A percentile compares a stretch with the other conserved stretches of the same genome.
Evolutionary conservation across 2,113 vertebrate genomes (phyloP).

Genomic region (Anhinga rufa): DNA sequence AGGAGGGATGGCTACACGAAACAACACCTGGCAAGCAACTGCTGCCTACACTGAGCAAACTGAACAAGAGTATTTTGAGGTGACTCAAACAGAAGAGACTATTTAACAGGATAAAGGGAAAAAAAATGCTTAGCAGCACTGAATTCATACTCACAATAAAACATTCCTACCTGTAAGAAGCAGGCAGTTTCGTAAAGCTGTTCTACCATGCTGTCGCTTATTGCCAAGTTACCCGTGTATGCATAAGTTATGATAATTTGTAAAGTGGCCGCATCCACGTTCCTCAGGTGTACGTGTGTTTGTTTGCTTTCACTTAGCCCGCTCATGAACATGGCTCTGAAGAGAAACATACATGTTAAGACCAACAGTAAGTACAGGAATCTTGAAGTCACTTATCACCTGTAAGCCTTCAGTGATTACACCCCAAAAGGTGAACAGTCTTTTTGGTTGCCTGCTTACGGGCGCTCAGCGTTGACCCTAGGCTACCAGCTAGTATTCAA

Average conservation of each 20-base stretch:
- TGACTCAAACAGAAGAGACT: neutral
- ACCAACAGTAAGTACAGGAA: neutral
- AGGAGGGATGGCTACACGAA: neutral
- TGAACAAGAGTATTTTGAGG: neutral
- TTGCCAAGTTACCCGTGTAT: slow-evolving; percentile 94
- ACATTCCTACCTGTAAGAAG: slow-evolving; percentile 88
- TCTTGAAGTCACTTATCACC: neutral
- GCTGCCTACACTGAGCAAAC: neutral
- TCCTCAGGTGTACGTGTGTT: slow-evolving; percentile 91
- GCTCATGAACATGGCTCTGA: slow-evolving; percentile 98
- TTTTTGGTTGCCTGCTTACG: neutral
- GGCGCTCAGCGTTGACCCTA: neutral
- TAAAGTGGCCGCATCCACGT: slow-evolving; percentile 91
- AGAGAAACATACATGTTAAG: neutral
- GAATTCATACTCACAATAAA: neutral
- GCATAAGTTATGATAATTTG: slow-evolving; percentile 95
- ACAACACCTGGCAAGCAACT: neutral
- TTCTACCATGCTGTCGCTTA: slow-evolving; percentile 93
- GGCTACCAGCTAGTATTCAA: neutral
- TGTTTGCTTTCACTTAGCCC: slow-evolving; percentile 98
- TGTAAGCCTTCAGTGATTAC: neutral
- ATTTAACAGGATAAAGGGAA: neutral
- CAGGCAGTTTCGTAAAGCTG: slow-evolving; percentile 98
- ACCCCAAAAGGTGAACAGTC: neutral
- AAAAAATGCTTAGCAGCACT: neutral